A percentile compares a stretch with the other conserved stretches of the same genome.
Conservation (phyloP, 2,797 vertebrate genomes). For the Pristis pectinata region DNA sequence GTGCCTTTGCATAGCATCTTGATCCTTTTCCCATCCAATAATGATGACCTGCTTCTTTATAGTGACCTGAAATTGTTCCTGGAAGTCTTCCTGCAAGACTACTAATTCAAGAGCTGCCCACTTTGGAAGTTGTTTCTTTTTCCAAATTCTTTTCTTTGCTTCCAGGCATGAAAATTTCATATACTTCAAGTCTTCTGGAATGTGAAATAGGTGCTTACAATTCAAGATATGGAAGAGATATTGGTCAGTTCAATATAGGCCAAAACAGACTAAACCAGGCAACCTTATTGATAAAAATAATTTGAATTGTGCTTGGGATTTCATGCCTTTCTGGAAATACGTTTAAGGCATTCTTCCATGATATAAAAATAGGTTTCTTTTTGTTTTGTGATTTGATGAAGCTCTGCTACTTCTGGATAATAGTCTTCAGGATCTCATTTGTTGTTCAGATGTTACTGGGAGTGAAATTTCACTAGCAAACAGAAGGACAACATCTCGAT, state of each 20-base stretch:
- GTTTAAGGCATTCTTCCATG: background rate
- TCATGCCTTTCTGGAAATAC: background rate
- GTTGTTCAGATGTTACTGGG: conserved; percentile 15
- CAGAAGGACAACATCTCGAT: conserved; percentile 8
- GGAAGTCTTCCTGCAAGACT: background rate
- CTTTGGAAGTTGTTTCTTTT: background rate
- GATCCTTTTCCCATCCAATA: background rate
- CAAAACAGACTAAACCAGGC: background rate
- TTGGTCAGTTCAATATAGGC: background rate
- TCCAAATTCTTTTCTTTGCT: background rate
- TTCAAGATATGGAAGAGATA: background rate
- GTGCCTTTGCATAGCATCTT: background rate
- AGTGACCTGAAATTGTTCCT: background rate
- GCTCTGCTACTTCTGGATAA: background rate
- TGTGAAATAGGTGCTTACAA: background rate
- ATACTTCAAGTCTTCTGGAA: background rate
- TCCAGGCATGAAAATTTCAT: background rate
- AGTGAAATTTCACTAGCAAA: background rate
- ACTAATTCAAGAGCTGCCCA: background rate
- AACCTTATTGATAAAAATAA: background rate
- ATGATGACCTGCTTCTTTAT: background rate
- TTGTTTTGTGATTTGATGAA: background rate
- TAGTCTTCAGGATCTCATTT: background rate
- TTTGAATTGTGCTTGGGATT: background rate
- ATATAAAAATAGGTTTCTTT: background rate